Evolutionary conservation across 2,888 invertebrate genomes (phyloP).

Genomic region (Platycheirus rosarum): DNA sequence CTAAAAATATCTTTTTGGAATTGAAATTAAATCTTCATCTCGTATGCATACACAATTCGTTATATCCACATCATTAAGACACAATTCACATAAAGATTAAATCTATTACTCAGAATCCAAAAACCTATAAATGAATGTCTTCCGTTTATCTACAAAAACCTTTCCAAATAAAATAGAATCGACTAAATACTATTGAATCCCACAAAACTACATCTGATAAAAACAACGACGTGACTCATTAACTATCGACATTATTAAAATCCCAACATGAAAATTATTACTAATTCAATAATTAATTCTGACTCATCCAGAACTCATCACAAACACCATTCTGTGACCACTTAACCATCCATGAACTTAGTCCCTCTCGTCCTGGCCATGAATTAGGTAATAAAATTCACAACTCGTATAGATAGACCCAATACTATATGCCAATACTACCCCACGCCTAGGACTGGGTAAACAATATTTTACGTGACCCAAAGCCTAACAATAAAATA

Average conservation of each 20-base stretch:
- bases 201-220: not conserved
- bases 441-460: conserved; percentile 14
- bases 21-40: too few species aligned
- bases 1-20: too few species aligned
- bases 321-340: conserved; percentile 57
- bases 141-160: not conserved
- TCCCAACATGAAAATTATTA: conserved; percentile 21
- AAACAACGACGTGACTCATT: conserved; percentile 23
- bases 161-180: not conserved
- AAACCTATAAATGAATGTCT: too few species aligned
- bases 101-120: too few species aligned
- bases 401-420: conserved; percentile 6
- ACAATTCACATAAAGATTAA: too few species aligned
- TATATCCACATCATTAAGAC: too few species aligned
- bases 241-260: conserved; percentile 30
- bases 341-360: conserved; percentile 54
- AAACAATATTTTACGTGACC: conserved; percentile 59
- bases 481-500: conserved; percentile 53
- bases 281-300: conserved; percentile 50
- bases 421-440: not conserved
- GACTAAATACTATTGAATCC: not conserved
- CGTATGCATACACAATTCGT: too few species aligned
- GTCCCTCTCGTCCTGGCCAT: conserved; percentile 16
- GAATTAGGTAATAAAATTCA: conserved; percentile 48
- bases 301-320: conserved; percentile 54